These are phyloP conservation scores for Mellilla xanthometata DNA, from an alignment of 2,888 invertebrate species.

Conservation along the genomic window DNA sequence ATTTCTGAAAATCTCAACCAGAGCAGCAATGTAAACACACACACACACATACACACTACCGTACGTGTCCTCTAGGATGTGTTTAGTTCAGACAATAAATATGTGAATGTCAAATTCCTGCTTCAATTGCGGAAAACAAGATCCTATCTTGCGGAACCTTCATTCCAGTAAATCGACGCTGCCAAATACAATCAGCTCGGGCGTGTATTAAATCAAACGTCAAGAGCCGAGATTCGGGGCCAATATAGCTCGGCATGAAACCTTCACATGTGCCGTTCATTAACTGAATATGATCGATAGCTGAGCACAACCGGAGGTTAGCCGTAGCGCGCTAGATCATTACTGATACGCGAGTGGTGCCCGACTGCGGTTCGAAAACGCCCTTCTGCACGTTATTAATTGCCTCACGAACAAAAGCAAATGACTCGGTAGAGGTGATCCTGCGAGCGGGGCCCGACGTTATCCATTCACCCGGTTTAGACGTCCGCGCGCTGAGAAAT, in stretches of 20 bases:
- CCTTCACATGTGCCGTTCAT: constrained; percentile 29
- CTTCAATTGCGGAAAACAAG: constrained; percentile 14
- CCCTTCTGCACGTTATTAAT: constrained; percentile 79
- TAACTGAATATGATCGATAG: constrained; percentile 70
- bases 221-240: constrained; percentile 23
- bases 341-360: constrained; percentile 74
- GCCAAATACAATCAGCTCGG: constrained; percentile 21
- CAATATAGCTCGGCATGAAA: constrained; percentile 19
- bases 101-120: constrained; percentile 6
- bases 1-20: background rate
- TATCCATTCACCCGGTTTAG: constrained; percentile 78
- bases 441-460: constrained; percentile 75
- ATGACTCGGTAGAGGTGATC: constrained; percentile 81
- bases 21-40: background rate
- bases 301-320: constrained; percentile 50
- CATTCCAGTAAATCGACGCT: constrained; percentile 20
- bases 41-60: no score
- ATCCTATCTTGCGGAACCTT: constrained; percentile 13
- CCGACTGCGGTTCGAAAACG: constrained; percentile 69
- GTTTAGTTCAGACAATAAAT: no score
- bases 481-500: constrained; percentile 80
- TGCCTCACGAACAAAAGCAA: constrained; percentile 80
- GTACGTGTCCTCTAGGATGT: no score
- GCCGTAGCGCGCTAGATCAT: constrained; percentile 66
- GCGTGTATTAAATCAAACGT: constrained; percentile 27